Conservation (phyloP, 2,797 vertebrate genomes). For the Hybognathus amarus region DNA sequence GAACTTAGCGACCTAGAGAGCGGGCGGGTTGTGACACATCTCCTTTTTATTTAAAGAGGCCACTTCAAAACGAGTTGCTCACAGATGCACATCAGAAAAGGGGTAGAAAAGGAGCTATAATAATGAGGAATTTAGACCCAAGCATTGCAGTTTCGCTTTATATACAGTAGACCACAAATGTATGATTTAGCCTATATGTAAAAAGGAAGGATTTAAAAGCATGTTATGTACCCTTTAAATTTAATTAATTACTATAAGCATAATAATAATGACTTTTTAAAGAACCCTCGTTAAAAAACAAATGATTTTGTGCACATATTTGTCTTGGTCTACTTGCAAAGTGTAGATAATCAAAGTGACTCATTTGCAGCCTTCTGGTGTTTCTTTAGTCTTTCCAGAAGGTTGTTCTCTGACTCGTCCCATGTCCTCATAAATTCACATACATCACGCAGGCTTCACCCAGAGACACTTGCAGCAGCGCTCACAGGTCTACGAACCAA, state of each 20-base stretch:
- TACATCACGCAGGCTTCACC: not conserved
- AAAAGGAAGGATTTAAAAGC: too few relatives aligned
- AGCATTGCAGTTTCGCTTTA: too few relatives aligned
- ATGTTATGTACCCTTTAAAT: too few relatives aligned
- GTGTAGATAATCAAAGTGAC: not conserved
- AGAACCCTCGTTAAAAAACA: not conserved
- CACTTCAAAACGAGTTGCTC: too few relatives aligned
- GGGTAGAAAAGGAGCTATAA: too few relatives aligned
- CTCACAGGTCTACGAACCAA: not conserved
- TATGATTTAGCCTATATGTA: too few relatives aligned
- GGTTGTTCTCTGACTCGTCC: not conserved
- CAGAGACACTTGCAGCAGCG: not conserved
- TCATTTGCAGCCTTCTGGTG: not conserved
- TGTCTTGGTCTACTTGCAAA: not conserved
- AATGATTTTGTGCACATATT: not conserved
- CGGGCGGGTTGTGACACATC: too few relatives aligned
- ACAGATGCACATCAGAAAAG: too few relatives aligned
- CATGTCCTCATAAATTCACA: constrained; percentile 7
- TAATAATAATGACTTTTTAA: not conserved
- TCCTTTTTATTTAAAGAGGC: too few relatives aligned
- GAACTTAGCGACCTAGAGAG: too few relatives aligned
- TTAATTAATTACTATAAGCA: not conserved
- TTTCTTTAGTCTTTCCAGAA: not conserved
- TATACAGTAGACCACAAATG: too few relatives aligned
- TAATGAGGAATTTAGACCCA: too few relatives aligned